These are phyloP conservation scores for Drosophila limbata DNA, from an alignment of 2,888 invertebrate species.

Conservation along the genomic window DNA sequence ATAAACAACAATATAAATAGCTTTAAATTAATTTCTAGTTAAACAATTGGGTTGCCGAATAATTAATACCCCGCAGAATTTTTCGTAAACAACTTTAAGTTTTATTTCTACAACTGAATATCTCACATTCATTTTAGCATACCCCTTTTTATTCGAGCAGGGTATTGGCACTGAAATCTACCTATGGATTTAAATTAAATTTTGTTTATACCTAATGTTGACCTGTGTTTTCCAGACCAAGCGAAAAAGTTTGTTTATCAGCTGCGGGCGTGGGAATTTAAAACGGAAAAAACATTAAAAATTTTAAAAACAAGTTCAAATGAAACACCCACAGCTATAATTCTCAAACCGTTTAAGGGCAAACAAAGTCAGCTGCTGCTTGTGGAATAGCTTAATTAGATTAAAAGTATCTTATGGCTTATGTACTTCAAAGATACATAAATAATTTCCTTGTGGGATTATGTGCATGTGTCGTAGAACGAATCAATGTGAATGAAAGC, in stretches of 20 bases:
- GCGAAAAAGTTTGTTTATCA: constrained; percentile 21
- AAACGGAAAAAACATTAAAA: neutral
- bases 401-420: constrained; percentile 12
- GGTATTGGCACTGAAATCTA: constrained; percentile 13
- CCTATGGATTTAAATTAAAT: constrained; percentile 20
- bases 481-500: constrained; percentile 6
- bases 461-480: constrained; percentile 17
- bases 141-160: neutral
- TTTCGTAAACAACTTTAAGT: neutral
- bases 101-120: neutral
- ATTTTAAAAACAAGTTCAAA: neutral
- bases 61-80: neutral
- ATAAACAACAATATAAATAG: constrained; percentile 11
- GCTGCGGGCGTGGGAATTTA: constrained; percentile 14
- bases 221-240: constrained; percentile 4
- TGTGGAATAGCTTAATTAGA: constrained; percentile 7
- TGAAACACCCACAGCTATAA: constrained; percentile 5
- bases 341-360: constrained; percentile 15
- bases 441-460: constrained; percentile 24
- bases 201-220: constrained; percentile 29
- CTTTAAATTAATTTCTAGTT: neutral
- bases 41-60: neutral
- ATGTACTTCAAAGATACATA: constrained; percentile 17
- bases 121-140: neutral
- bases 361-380: constrained; percentile 14